A percentile compares a stretch with the other conserved stretches of the same genome.
Evolutionary conservation across 2,113 vertebrate species (phyloP).

Genomic region (Ctenomys sociabilis): DNA sequence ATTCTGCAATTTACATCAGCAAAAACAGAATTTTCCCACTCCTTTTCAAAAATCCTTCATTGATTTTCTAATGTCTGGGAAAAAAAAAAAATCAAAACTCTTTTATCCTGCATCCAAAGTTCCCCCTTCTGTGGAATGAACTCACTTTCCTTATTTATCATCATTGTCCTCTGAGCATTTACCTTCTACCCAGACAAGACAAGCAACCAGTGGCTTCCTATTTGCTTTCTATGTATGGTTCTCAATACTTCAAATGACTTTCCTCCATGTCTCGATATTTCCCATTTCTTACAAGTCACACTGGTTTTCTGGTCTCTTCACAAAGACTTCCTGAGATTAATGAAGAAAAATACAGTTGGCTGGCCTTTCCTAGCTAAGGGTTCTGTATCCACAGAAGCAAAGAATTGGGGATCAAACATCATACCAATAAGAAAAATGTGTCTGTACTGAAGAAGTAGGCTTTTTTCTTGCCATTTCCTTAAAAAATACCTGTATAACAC

Average conservation of each 20-base stretch:
- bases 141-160: background rate
- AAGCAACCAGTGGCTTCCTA: background rate
- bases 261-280: background rate
- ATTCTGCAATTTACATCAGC: background rate
- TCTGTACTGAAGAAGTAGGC: background rate
- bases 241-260: background rate
- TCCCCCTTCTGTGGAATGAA: background rate
- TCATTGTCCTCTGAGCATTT: background rate
- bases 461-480: background rate
- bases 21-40: background rate
- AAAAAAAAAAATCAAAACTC: slow-evolving; percentile 19
- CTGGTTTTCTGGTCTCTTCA: background rate
- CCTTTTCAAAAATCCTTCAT: slow-evolving; percentile 32
- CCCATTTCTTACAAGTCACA: background rate
- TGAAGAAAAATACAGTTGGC: background rate
- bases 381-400: background rate
- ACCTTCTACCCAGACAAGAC: background rate
- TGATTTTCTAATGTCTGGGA: background rate
- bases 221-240: background rate
- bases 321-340: background rate
- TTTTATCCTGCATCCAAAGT: background rate
- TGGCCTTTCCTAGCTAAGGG: background rate
- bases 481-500: background rate
- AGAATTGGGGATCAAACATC: background rate
- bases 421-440: background rate